Percentiles rank a stretch among this genome's conserved stretches.
Evolutionary conservation across 2,888 invertebrate species (phyloP).

Genomic region (Harpalus rufipes): DNA sequence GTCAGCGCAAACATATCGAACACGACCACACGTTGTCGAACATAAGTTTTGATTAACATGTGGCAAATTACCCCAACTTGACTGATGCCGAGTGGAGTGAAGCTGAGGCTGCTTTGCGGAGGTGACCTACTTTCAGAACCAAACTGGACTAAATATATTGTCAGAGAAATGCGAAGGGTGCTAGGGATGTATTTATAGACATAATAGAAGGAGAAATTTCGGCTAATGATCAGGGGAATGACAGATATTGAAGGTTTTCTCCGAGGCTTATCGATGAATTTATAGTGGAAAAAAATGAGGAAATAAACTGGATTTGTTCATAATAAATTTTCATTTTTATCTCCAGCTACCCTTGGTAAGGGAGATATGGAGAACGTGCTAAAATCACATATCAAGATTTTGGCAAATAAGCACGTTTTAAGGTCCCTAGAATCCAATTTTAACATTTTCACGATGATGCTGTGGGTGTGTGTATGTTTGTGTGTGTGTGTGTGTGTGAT

Average conservation of each 20-base stretch:
- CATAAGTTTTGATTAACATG: constrained; percentile 59
- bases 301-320: no score
- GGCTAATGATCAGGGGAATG: constrained; percentile 5
- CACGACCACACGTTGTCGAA: constrained; percentile 58
- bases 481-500: no score
- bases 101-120: neutral
- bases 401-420: no score
- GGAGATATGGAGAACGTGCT: no score
- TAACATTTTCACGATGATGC: no score
- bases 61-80: constrained; percentile 48
- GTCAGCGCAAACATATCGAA: constrained; percentile 43
- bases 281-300: no score
- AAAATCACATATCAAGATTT: no score
- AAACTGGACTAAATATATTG: constrained; percentile 19
- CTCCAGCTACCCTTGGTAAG: neutral
- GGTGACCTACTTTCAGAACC: constrained; percentile 11
- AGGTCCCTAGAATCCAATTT: no score
- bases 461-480: no score
- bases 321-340: no score
- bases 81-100: constrained; percentile 1
- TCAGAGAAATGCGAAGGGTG: constrained; percentile 19
- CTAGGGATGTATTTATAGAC: constrained; percentile 13
- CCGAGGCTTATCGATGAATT: no score
- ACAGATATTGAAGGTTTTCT: neutral
- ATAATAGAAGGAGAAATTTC: neutral